Evolutionary conservation across 1,140 invertebrate genomes (phyloP).

Genomic region (Tigriopus japonicus): DNA sequence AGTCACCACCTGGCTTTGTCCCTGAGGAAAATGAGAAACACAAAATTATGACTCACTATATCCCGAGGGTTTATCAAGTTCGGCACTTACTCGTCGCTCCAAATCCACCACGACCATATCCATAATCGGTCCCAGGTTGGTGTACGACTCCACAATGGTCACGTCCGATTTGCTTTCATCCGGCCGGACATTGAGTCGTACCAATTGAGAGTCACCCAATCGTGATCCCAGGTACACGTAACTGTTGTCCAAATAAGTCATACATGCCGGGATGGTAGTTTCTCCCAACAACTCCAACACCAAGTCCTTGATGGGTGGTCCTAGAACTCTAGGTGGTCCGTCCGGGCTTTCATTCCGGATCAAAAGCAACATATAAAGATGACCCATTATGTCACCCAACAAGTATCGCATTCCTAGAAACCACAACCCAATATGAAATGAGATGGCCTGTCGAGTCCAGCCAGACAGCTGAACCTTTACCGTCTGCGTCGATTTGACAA

Average conservation of each 20-base stretch:
- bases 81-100: conserved; percentile 36
- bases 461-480: not conserved
- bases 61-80: too few species aligned
- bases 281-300: conserved; percentile 85
- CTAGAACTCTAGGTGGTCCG: too few species aligned
- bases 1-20: conserved; percentile 92
- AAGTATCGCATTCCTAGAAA: conserved; percentile 38
- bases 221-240: conserved; percentile 93
- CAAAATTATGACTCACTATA: too few species aligned
- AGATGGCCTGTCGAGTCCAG: too few species aligned
- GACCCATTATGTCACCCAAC: conserved; percentile 80
- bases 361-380: conserved; percentile 88
- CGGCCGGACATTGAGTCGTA: conserved; percentile 65
- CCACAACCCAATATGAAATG: too few species aligned
- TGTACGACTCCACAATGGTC: conserved; percentile 84
- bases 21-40: conserved; percentile 36
- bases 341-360: conserved; percentile 48
- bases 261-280: conserved; percentile 90
- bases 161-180: conserved; percentile 78
- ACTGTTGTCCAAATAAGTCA: conserved; percentile 97
- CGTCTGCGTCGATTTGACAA: conserved; percentile 57
- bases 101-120: conserved; percentile 95
- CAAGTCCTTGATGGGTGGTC: conserved; percentile 64
- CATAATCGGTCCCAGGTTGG: conserved; percentile 88
- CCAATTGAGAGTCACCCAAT: conserved; percentile 85